Conservation (phyloP, 2,113 vertebrate species). For the Hystrix brachyura region DNA sequence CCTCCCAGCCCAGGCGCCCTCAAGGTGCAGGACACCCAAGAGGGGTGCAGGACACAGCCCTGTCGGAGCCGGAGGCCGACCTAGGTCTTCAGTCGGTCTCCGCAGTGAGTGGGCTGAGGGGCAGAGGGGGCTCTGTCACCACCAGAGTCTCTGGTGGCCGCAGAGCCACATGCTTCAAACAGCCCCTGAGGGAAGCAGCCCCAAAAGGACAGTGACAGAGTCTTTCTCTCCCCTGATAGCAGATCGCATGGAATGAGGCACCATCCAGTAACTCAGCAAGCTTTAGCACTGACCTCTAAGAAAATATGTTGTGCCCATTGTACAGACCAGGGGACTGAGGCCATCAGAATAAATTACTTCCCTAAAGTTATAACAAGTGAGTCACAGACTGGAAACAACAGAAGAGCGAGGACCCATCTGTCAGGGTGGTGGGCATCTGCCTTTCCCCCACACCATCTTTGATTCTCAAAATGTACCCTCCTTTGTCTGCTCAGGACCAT, state of each 20-base stretch:
- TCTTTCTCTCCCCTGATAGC: background rate
- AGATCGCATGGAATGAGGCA: background rate
- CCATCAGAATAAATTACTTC: background rate
- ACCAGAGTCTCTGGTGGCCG: background rate
- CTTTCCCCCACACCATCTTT: background rate
- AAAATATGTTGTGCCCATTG: background rate
- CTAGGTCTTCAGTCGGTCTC: background rate
- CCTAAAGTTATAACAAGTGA: background rate
- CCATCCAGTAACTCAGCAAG: background rate
- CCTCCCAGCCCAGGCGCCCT: background rate
- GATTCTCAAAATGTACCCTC: background rate
- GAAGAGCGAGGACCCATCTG: background rate
- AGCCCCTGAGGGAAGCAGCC: fast-evolving
- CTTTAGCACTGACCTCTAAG: background rate
- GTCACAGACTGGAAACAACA: background rate
- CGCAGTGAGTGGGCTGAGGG: background rate
- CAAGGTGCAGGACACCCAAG: background rate
- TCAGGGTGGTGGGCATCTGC: fast-evolving
- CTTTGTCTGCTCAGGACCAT: background rate
- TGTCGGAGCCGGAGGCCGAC: background rate
- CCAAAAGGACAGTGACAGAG: fast-evolving
- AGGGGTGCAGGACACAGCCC: too few relatives aligned
- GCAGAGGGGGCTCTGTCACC: background rate
- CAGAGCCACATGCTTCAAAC: background rate
- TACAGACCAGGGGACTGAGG: background rate